These are phyloP conservation scores for Galemys pyrenaicus DNA, from an alignment of 2,113 vertebrate genomes.

Conservation along the genomic window DNA sequence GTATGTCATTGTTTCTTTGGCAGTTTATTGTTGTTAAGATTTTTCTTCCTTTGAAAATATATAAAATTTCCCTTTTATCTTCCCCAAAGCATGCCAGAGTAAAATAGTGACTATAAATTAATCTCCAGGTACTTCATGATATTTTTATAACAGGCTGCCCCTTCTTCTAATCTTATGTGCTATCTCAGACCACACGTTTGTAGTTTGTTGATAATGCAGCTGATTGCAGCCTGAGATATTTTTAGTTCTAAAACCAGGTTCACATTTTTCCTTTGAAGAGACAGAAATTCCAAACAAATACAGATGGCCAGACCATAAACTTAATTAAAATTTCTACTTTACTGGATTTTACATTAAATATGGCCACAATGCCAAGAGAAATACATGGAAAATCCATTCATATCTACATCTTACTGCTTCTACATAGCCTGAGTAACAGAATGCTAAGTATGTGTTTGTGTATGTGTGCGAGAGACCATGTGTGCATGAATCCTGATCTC, in stretches of 20 bases:
- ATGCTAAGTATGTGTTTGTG: slow-evolving; percentile 32
- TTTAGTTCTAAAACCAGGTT: slow-evolving; percentile 74
- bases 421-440: slow-evolving; percentile 31
- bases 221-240: slow-evolving; percentile 44
- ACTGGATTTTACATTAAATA: slow-evolving; percentile 71
- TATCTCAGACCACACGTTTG: slow-evolving; percentile 55
- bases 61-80: slow-evolving; percentile 41
- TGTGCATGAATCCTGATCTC: not conserved
- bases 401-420: slow-evolving; percentile 51
- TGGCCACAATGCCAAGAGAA: slow-evolving; percentile 73
- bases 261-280: slow-evolving; percentile 77
- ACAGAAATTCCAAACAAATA: slow-evolving; percentile 77
- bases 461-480: not conserved
- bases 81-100: slow-evolving; percentile 26
- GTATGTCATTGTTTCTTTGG: not conserved
- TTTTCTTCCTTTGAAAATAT: slow-evolving; percentile 15
- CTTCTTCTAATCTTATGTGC: slow-evolving; percentile 1
- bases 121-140: slow-evolving; percentile 18
- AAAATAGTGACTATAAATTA: slow-evolving; percentile 1
- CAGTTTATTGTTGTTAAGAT: slow-evolving; percentile 1
- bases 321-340: slow-evolving; percentile 77
- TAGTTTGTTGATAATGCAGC: slow-evolving; percentile 58
- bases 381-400: slow-evolving; percentile 70
- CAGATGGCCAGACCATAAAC: slow-evolving; percentile 72
- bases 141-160: slow-evolving; percentile 4